Evolutionary conservation across 37 sponge, comb jelly and placozoan species (phyloP).

Genomic region (Corticium candelabrum): DNA sequence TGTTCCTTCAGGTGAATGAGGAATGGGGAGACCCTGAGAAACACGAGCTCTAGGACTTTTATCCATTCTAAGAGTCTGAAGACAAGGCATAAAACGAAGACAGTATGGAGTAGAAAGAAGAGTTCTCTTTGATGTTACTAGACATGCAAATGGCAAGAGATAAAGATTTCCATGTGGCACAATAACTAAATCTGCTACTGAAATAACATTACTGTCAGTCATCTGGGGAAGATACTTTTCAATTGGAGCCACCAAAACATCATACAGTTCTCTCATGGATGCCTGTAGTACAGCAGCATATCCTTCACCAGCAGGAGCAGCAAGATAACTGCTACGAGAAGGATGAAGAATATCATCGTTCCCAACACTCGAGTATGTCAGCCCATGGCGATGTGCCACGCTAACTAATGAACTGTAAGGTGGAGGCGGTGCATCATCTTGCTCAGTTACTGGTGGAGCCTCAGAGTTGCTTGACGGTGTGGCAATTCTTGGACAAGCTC

Average conservation of each 20-base stretch:
- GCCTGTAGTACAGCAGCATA: not conserved
- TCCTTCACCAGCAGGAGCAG: not conserved
- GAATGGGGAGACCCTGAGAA: not conserved
- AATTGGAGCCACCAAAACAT: not conserved
- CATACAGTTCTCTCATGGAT: conserved; percentile 9
- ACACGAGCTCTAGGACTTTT: not conserved
- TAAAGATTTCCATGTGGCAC: not conserved
- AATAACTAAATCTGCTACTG: not conserved
- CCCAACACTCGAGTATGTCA: not conserved
- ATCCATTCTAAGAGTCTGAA: not conserved
- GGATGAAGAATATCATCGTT: conserved; percentile 6
- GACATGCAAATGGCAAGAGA: not conserved
- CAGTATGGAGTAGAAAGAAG: not conserved
- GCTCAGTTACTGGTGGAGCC: not conserved
- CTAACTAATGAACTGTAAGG: conserved; percentile 1
- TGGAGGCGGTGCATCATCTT: not conserved
- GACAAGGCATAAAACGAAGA: not conserved
- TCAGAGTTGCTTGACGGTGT: not conserved
- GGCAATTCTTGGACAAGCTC: not conserved
- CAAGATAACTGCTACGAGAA: not conserved
- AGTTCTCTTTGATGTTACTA: not conserved
- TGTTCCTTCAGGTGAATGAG: not conserved
- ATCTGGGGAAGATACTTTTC: not conserved
- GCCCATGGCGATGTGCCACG: not conserved
- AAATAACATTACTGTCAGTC: not conserved